Conservation (phyloP, 2,797 vertebrate genomes). For the Trachurus trachurus region DNA sequence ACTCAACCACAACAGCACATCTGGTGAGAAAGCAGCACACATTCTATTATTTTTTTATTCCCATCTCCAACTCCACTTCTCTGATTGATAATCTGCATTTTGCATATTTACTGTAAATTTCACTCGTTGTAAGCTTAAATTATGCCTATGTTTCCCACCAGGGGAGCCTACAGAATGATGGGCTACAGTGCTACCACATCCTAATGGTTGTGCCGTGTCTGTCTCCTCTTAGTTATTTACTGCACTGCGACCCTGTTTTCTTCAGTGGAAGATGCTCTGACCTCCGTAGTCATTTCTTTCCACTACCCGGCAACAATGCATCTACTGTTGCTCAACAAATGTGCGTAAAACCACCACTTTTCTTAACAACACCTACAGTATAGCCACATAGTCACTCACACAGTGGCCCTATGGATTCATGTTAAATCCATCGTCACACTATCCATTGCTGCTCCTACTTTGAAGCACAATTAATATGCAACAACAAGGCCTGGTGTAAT, state of each 20-base stretch:
- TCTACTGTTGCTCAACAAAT: conserved; percentile 40
- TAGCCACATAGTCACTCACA: conserved; percentile 23
- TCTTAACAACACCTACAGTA: conserved; percentile 5
- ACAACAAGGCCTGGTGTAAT: conserved; percentile 71
- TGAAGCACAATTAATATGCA: conserved; percentile 76
- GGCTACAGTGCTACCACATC: background rate
- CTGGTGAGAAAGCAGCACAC: background rate
- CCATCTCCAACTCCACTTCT: background rate
- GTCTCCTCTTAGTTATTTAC: background rate
- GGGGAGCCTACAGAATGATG: background rate
- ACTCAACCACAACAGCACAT: conserved; percentile 2
- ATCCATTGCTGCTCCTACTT: conserved; percentile 51
- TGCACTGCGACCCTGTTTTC: background rate
- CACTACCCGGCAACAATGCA: conserved; percentile 4
- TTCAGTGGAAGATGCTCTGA: conserved; percentile 16
- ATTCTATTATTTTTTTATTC: background rate
- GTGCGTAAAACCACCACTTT: conserved; percentile 15
- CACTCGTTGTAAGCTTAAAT: background rate
- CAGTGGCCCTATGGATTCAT: conserved; percentile 35
- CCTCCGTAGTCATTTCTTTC: conserved; percentile 12
- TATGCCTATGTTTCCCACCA: background rate
- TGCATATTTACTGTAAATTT: background rate
- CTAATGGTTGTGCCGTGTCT: background rate
- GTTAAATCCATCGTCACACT: conserved; percentile 58
- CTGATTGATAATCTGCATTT: background rate